Evolutionary conservation across 2,888 invertebrate genomes (phyloP).

Genomic region (Hedychridium roseum): DNA sequence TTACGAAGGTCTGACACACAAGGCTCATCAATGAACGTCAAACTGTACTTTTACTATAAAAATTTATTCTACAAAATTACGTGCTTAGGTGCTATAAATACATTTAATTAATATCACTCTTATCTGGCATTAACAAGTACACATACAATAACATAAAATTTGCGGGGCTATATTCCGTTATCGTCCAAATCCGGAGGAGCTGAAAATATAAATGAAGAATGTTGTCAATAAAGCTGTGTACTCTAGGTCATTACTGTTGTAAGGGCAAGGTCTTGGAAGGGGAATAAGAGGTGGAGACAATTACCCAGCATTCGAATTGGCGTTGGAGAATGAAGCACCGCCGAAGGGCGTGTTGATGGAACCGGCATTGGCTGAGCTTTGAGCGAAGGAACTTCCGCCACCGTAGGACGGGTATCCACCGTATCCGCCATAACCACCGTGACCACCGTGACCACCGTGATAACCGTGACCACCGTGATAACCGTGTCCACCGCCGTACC

Average conservation of each 20-base stretch:
- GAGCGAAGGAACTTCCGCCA: constrained; percentile 13
- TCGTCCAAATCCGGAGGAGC: constrained; percentile 21
- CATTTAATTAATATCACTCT: neutral
- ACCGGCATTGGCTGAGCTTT: constrained; percentile 31
- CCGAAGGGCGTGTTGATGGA: constrained; percentile 41
- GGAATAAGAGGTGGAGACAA: no score
- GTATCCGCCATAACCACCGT: constrained; percentile 13
- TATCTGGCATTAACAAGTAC: no score
- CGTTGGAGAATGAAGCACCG: constrained; percentile 31
- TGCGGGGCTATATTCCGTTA: no score
- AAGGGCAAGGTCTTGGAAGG: no score
- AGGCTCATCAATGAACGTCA: neutral
- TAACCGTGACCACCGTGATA: constrained; percentile 7
- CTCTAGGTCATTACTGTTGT: no score
- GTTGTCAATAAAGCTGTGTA: neutral
- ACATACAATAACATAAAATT: no score
- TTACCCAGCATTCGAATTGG: constrained; percentile 36
- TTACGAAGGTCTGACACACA: no score
- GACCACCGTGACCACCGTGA: constrained; percentile 15
- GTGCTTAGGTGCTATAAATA: neutral
- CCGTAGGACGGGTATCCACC: constrained; percentile 14
- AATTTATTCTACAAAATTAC: constrained; percentile 6
- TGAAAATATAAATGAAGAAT: constrained; percentile 10
- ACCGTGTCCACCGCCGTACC: constrained; percentile 11
- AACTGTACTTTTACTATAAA: neutral